Conservation (phyloP, 1,140 invertebrate genomes). For the Macrobrachium rosenbergii region DNA sequence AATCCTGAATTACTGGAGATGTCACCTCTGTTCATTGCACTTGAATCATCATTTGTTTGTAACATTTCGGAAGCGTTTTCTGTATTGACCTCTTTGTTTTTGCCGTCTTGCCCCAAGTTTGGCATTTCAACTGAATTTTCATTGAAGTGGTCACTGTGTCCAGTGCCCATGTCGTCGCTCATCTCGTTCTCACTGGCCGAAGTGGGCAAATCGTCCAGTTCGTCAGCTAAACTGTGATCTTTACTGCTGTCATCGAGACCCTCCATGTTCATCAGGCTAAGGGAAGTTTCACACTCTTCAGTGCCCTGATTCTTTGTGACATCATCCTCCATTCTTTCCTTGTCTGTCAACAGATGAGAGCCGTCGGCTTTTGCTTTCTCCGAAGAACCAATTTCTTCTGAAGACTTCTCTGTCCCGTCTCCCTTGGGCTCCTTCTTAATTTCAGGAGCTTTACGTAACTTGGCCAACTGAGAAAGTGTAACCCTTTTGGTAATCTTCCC, state of each 20-base stretch:
- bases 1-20: no score
- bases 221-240: neutral
- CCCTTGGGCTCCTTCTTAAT: conserved; percentile 31
- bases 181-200: neutral
- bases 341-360: no score
- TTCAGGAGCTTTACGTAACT: conserved; percentile 24
- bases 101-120: no score
- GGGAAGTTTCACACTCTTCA: neutral
- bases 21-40: no score
- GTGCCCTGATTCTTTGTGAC: neutral
- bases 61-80: no score
- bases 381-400: neutral
- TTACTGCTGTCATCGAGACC: neutral
- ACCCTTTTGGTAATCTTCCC: conserved; percentile 30
- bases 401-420: neutral
- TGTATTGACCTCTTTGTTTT: no score
- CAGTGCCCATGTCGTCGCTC: neutral
- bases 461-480: conserved; percentile 31
- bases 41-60: no score
- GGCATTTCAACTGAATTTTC: no score
- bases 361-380: neutral
- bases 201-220: neutral
- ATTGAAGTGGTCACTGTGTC: no score
- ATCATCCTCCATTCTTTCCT: conserved; percentile 1
- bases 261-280: neutral